Evolutionary conservation across 2,113 vertebrate species (phyloP).

Genomic region (Callionymus lyra): DNA sequence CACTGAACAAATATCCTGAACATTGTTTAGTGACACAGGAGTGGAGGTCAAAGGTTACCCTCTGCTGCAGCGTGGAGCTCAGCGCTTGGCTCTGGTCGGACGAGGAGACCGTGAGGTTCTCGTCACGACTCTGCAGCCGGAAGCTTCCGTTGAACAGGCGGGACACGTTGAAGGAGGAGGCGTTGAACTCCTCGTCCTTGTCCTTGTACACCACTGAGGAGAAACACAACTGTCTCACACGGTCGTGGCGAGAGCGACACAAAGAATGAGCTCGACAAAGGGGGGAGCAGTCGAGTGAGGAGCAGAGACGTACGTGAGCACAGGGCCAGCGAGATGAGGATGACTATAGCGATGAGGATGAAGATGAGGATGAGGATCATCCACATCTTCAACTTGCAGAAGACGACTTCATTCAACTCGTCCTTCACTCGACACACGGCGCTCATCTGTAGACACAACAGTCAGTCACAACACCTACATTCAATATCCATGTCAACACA

Average conservation of each 20-base stretch:
- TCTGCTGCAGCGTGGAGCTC: conserved; percentile 9
- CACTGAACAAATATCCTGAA: too few species aligned
- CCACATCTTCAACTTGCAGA: conserved; percentile 35
- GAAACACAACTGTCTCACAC: neutral
- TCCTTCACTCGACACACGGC: neutral
- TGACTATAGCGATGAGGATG: conserved; percentile 1
- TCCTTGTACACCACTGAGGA: conserved; percentile 41
- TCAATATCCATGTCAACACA: too few species aligned
- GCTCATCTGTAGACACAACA: conserved; percentile 3
- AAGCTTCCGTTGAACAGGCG: conserved; percentile 56
- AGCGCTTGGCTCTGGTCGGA: conserved; percentile 20
- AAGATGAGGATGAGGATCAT: conserved; percentile 35
- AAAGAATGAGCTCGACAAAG: neutral
- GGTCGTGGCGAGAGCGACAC: neutral
- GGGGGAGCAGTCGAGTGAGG: neutral
- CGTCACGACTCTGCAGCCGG: conserved; percentile 29
- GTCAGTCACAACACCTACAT: too few species aligned
- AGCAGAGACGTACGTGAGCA: conserved; percentile 39
- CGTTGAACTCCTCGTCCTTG: conserved; percentile 54
- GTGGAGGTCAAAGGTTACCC: too few species aligned
- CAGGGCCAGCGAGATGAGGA: conserved; percentile 21
- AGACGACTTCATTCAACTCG: conserved; percentile 23
- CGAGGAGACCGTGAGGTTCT: conserved; percentile 3
- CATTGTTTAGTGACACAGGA: too few species aligned
- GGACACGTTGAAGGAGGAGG: conserved; percentile 29